phyloP scores from a whole-genome alignment of 1,140 invertebrate genomes.

The Globodera rostochiensis region DNA sequence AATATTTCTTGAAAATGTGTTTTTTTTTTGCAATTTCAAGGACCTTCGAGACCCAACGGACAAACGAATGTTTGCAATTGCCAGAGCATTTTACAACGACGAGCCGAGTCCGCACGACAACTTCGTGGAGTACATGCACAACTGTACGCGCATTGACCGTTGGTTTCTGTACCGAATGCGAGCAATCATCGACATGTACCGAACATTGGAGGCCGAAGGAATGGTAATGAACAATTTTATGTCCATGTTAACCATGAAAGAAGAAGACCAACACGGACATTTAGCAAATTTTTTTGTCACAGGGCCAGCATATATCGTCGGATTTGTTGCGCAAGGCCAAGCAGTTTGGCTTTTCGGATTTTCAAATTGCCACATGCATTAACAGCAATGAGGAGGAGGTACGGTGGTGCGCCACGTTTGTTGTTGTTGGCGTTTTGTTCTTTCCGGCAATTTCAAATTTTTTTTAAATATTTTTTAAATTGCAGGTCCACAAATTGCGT shows the following conservation, averaged over 20 bases:
- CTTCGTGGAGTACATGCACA: conserved; percentile 79
- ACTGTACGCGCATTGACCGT: conserved; percentile 90
- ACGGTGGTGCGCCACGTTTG: too few relatives aligned
- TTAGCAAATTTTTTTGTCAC: neutral
- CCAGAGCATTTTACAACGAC: conserved; percentile 81
- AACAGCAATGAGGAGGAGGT: conserved; percentile 55
- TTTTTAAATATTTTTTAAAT: conserved; percentile 61
- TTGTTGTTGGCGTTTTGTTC: too few relatives aligned
- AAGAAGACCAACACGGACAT: neutral
- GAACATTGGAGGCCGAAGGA: conserved; percentile 16
- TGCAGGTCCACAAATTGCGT: conserved; percentile 67
- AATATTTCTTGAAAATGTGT: conserved; percentile 13
- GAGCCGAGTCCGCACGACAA: conserved; percentile 74
- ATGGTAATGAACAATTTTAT: conserved; percentile 13
- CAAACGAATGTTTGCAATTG: conserved; percentile 92
- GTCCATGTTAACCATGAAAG: neutral
- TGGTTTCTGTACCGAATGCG: conserved; percentile 96
- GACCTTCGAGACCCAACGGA: conserved; percentile 91
- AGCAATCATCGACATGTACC: conserved; percentile 82
- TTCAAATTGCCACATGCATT: conserved; percentile 85
- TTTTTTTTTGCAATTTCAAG: conserved; percentile 55
- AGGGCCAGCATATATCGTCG: conserved; percentile 5
- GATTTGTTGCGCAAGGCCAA: conserved; percentile 79
- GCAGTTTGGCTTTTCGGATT: conserved; percentile 92
- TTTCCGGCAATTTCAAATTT: conserved; percentile 53